phyloP scores from a whole-genome alignment of 2,888 invertebrate species.

The Dexiosoma caninum region DNA sequence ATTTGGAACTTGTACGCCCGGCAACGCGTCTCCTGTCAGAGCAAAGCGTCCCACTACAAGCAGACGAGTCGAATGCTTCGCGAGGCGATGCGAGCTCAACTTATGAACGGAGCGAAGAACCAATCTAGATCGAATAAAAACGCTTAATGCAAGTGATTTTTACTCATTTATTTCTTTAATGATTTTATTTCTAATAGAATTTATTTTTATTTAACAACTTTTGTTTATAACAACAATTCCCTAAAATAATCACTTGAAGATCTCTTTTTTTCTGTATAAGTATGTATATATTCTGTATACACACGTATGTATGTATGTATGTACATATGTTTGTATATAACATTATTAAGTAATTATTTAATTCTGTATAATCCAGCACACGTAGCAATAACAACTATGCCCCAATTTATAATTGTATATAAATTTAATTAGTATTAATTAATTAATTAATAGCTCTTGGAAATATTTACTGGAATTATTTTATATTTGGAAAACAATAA shows the following conservation, averaged over 20 bases:
- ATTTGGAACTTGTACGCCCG: conserved; percentile 64
- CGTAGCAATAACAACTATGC: not conserved
- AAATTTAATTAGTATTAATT: conserved; percentile 12
- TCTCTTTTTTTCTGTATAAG: no score
- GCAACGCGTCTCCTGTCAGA: conserved; percentile 67
- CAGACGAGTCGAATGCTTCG: conserved; percentile 32
- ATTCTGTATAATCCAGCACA: not conserved
- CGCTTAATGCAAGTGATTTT: not conserved
- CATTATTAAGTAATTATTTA: not conserved
- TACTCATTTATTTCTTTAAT: not conserved
- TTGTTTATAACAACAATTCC: conserved; percentile 1
- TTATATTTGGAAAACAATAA: no score
- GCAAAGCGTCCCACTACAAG: conserved; percentile 60
- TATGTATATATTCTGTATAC: no score
- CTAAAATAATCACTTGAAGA: not conserved
- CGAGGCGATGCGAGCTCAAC: conserved; percentile 2
- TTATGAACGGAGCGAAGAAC: conserved; percentile 9
- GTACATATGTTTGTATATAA: not conserved
- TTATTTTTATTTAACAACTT: not conserved
- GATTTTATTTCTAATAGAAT: not conserved
- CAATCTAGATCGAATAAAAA: not conserved
- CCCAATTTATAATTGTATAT: conserved; percentile 15
- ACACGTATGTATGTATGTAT: no score
- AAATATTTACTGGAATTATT: no score
- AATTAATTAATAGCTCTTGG: no score